These are phyloP conservation scores for Riptortus pedestris DNA, from an alignment of 1,140 invertebrate species.

Conservation along the genomic window DNA sequence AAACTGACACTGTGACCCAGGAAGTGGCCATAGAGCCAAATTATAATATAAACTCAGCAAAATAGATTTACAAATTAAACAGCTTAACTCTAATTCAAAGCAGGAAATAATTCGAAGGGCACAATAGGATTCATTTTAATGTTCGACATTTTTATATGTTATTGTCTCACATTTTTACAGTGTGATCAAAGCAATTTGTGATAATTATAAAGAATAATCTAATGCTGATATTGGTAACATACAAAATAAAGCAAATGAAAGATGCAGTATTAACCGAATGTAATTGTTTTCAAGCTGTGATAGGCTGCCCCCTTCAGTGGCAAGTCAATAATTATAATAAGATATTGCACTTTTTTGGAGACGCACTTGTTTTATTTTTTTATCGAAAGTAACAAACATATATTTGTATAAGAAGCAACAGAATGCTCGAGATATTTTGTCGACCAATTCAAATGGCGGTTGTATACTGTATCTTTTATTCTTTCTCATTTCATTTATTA, in stretches of 20 bases:
- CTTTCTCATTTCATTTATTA: background rate
- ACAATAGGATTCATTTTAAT: background rate
- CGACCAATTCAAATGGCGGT: constrained; percentile 10
- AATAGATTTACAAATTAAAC: background rate
- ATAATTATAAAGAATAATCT: constrained; percentile 3
- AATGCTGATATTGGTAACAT: background rate
- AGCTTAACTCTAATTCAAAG: background rate
- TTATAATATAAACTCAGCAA: constrained; percentile 1
- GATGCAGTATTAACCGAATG: constrained; percentile 24
- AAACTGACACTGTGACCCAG: background rate
- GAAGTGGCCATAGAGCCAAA: background rate
- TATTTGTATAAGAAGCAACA: constrained; percentile 13
- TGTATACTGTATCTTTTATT: constrained; percentile 27
- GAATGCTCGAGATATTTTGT: constrained; percentile 18
- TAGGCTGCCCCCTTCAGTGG: constrained; percentile 9
- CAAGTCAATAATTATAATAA: constrained; percentile 17
- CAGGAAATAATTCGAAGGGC: background rate
- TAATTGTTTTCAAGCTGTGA: constrained; percentile 17
- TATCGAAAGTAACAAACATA: constrained; percentile 6
- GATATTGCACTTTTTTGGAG: constrained; percentile 14
- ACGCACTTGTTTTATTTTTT: constrained; percentile 23
- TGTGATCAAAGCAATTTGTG: constrained; percentile 17
- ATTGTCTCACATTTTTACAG: background rate
- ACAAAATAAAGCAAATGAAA: constrained; percentile 19
- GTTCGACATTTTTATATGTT: background rate